phyloP scores from a whole-genome alignment of 2,888 invertebrate species.

The Biston stratarius region DNA sequence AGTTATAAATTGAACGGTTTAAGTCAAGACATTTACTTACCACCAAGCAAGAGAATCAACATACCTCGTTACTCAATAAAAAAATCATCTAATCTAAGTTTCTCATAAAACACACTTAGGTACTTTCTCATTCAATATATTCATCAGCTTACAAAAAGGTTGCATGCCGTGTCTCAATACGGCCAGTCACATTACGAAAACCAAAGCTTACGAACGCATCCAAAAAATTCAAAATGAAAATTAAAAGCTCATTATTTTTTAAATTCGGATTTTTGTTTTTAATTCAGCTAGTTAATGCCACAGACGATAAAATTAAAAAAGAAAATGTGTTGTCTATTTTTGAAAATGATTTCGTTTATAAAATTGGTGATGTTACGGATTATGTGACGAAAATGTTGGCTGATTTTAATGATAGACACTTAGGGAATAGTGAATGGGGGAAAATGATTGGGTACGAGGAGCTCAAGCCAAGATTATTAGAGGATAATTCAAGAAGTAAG shows the following conservation, averaged over 20 bases:
- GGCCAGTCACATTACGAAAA: conserved; percentile 54
- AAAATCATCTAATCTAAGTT: not conserved
- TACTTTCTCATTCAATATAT: not conserved
- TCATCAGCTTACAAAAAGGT: conserved; percentile 7
- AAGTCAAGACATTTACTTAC: too few relatives aligned
- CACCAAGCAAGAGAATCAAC: too few relatives aligned
- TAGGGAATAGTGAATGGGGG: conserved; percentile 66
- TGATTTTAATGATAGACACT: conserved; percentile 67
- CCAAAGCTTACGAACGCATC: conserved; percentile 47
- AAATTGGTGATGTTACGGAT: conserved; percentile 55
- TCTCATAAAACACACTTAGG: not conserved
- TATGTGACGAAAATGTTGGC: conserved; percentile 59
- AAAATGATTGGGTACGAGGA: conserved; percentile 65
- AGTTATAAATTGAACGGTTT: too few relatives aligned
- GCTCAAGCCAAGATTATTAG: conserved; percentile 61
- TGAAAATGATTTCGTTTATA: conserved; percentile 58
- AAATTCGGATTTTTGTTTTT: conserved; percentile 34
- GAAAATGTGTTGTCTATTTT: conserved; percentile 44
- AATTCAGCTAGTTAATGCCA: conserved; percentile 22
- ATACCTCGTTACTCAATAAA: too few relatives aligned
- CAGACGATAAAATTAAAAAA: conserved; percentile 32
- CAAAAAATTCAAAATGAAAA: conserved; percentile 47
- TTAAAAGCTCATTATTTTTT: conserved; percentile 43
- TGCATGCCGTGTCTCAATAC: conserved; percentile 6
- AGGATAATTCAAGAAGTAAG: conserved; percentile 55